Percentiles rank a stretch among this genome's conserved stretches.
These are phyloP conservation scores for Timandra comae DNA, from an alignment of 2,888 invertebrate species.

Conservation along the genomic window DNA sequence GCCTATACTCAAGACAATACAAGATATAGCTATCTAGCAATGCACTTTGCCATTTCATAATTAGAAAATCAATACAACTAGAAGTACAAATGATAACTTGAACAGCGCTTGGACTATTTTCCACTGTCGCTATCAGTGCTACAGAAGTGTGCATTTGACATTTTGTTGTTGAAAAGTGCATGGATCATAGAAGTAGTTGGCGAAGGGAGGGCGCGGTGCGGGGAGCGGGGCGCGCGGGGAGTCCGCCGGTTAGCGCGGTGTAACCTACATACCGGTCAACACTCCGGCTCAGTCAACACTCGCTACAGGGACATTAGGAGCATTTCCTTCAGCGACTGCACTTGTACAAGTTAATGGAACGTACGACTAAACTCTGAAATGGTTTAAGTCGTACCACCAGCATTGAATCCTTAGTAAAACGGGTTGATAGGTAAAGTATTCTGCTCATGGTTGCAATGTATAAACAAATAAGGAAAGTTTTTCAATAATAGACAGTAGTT, in stretches of 20 bases:
- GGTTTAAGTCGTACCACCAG: constrained; percentile 2
- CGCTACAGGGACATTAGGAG: constrained; percentile 74
- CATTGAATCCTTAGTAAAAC: too few relatives aligned
- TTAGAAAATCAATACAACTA: constrained; percentile 17
- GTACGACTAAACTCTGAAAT: constrained; percentile 3
- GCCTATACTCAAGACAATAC: constrained; percentile 15
- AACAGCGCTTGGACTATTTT: constrained; percentile 19
- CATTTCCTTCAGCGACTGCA: constrained; percentile 47
- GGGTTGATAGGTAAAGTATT: too few relatives aligned
- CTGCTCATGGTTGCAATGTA: too few relatives aligned
- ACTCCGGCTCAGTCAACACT: constrained; percentile 77
- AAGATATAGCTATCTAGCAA: too few relatives aligned
- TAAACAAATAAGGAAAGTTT: too few relatives aligned
- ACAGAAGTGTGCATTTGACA: constrained; percentile 53
- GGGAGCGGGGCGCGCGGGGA: constrained; percentile 28
- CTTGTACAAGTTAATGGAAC: constrained; percentile 37
- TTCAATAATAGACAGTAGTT: too few relatives aligned
- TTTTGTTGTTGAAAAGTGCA: constrained; percentile 68
- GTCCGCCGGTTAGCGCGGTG: constrained; percentile 62
- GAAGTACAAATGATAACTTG: too few relatives aligned
- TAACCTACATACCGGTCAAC: constrained; percentile 77
- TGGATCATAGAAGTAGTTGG: constrained; percentile 64
- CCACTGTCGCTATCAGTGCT: constrained; percentile 14
- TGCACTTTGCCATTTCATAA: constrained; percentile 33
- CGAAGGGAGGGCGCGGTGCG: constrained; percentile 28